A percentile compares a stretch with the other conserved stretches of the same genome.
Evolutionary conservation across 2,113 vertebrate species (phyloP).

Genomic region (Desmodus rotundus): DNA sequence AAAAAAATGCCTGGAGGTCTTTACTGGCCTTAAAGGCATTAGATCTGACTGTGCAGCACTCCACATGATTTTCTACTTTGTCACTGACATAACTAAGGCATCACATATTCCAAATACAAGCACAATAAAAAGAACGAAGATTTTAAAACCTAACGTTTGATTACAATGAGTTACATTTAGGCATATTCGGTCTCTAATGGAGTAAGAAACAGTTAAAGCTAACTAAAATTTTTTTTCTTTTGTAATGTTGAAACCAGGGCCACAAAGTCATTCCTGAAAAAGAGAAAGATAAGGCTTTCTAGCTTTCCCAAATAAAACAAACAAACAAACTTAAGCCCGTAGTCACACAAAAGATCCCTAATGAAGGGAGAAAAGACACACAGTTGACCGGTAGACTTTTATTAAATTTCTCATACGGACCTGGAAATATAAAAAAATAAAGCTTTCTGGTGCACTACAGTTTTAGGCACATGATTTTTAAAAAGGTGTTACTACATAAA

Average conservation of each 20-base stretch:
- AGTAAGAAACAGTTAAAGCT: neutral
- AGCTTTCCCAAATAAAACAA: neutral
- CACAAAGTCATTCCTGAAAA: neutral
- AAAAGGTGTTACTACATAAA: neutral
- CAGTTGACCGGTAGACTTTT: neutral
- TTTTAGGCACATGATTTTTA: neutral
- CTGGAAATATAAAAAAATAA: neutral
- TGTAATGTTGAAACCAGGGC: neutral
- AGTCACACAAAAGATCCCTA: neutral
- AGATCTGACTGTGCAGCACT: neutral
- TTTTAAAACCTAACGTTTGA: neutral
- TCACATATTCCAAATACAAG: neutral
- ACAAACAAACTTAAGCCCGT: neutral
- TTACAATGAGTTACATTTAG: neutral
- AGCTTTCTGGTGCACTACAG: neutral
- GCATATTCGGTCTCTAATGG: neutral
- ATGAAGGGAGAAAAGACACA: neutral
- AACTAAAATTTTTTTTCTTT: neutral
- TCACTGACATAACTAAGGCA: neutral
- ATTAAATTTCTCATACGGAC: conserved; percentile 1
- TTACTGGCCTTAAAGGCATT: neutral
- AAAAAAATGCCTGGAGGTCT: neutral
- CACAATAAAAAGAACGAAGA: neutral
- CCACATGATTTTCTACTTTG: neutral
- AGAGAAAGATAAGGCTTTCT: neutral